phyloP scores from a whole-genome alignment of 1,140 invertebrate genomes.

The Brachionus calyciflorus region DNA sequence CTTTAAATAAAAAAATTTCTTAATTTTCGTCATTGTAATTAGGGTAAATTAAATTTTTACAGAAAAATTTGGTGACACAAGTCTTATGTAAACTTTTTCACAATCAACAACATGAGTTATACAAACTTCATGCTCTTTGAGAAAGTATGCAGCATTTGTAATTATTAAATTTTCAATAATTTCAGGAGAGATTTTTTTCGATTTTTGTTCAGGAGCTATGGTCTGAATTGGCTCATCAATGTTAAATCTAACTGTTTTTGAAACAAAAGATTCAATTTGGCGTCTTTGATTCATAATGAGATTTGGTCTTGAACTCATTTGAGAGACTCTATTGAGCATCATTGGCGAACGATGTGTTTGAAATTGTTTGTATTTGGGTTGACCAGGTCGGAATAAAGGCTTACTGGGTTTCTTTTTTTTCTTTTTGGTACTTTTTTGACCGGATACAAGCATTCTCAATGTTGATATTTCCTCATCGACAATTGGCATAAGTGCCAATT shows the following conservation, averaged over 20 bases:
- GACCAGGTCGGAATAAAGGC: background rate
- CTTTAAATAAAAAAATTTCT: too few species aligned
- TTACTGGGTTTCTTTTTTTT: constrained; percentile 34
- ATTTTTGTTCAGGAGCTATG: too few species aligned
- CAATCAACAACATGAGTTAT: background rate
- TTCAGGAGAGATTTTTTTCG: background rate
- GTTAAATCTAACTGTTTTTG: too few species aligned
- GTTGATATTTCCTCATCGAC: constrained; percentile 11
- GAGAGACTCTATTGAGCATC: too few species aligned
- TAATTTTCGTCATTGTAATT: too few species aligned
- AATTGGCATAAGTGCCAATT: background rate
- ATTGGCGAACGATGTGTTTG: background rate
- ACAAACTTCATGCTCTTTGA: constrained; percentile 1
- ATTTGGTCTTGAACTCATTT: too few species aligned
- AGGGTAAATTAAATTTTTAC: too few species aligned
- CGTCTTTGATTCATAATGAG: too few species aligned
- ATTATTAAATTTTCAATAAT: background rate
- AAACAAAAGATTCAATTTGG: too few species aligned
- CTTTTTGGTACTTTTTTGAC: constrained; percentile 29
- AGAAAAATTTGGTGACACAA: constrained; percentile 17
- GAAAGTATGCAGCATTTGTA: constrained; percentile 24
- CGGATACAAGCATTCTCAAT: background rate
- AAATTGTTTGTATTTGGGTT: background rate
- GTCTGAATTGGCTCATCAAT: too few species aligned
- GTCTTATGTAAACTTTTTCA: background rate